Percentiles rank a stretch among this genome's conserved stretches.
Evolutionary conservation across 2,888 invertebrate species (phyloP).

Genomic region (Syrista parreyssii): DNA sequence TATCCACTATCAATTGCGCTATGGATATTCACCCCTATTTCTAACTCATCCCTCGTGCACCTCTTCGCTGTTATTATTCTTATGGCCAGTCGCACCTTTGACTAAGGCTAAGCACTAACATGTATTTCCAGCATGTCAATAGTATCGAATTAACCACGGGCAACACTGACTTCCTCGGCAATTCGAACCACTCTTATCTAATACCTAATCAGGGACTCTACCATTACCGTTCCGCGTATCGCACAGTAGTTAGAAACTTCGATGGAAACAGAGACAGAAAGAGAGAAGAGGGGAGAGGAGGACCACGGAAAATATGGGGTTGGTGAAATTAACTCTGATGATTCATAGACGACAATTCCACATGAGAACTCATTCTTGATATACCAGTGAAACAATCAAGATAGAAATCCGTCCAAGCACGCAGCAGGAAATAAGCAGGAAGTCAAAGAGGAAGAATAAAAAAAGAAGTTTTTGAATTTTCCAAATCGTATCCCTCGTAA

Average conservation of each 20-base stretch:
- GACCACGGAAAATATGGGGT: slow-evolving; percentile 13
- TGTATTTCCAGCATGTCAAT: background rate
- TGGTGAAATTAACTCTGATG: slow-evolving; percentile 5
- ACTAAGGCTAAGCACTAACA: background rate
- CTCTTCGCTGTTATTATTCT: background rate
- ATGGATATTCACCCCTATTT: background rate
- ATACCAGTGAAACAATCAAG: background rate
- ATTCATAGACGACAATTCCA: slow-evolving; percentile 4
- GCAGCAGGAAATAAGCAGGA: background rate
- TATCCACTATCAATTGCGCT: background rate
- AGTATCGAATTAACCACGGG: background rate
- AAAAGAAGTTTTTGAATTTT: background rate
- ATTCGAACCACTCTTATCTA: slow-evolving; percentile 13
- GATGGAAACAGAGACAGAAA: background rate
- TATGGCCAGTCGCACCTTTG: background rate
- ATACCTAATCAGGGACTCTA: slow-evolving; percentile 1
- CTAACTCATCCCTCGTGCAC: background rate
- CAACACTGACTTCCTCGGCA: background rate
- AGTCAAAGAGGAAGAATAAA: background rate
- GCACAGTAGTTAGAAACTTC: slow-evolving; percentile 15
- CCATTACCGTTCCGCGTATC: slow-evolving; percentile 4
- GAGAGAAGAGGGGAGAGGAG: background rate
- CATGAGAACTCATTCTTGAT: background rate
- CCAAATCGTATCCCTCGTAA: background rate
- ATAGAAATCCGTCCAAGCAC: background rate